Conservation (phyloP, 2,113 vertebrate species). For the Nycticryphes semicollaris region DNA sequence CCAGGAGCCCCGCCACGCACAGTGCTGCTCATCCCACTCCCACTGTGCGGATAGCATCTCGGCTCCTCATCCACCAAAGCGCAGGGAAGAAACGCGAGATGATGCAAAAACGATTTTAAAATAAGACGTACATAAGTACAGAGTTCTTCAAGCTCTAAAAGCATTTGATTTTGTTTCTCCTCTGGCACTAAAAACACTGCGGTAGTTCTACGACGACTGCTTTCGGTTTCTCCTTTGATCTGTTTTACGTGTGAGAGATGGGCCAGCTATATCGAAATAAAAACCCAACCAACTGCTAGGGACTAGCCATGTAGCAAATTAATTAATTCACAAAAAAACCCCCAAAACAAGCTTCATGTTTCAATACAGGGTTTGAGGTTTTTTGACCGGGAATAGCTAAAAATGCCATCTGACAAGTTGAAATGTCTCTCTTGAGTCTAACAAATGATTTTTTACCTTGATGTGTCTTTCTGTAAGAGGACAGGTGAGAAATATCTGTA, state of each 20-base stretch:
- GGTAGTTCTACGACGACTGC: background rate
- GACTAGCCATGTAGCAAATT: background rate
- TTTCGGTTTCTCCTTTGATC: background rate
- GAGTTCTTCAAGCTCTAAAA: background rate
- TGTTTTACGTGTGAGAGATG: background rate
- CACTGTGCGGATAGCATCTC: rapidly evolving
- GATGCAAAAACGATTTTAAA: background rate
- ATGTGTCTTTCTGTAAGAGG: background rate
- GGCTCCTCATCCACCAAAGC: rapidly evolving
- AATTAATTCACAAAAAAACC: background rate
- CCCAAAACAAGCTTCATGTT: background rate
- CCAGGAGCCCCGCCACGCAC: background rate
- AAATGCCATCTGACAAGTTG: background rate
- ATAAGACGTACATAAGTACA: background rate
- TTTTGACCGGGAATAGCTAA: background rate
- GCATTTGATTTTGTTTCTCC: background rate
- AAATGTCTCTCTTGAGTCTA: background rate
- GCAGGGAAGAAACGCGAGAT: background rate
- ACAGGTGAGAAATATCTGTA: background rate
- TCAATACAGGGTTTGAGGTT: background rate
- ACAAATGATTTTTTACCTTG: background rate
- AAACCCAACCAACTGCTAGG: no score
- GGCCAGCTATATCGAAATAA: background rate
- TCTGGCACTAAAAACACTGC: rapidly evolving
- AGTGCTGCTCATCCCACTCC: rapidly evolving